Base-by-base conservation (phyloP, 2,888 invertebrate species). In the Euproctis similis region DNA sequence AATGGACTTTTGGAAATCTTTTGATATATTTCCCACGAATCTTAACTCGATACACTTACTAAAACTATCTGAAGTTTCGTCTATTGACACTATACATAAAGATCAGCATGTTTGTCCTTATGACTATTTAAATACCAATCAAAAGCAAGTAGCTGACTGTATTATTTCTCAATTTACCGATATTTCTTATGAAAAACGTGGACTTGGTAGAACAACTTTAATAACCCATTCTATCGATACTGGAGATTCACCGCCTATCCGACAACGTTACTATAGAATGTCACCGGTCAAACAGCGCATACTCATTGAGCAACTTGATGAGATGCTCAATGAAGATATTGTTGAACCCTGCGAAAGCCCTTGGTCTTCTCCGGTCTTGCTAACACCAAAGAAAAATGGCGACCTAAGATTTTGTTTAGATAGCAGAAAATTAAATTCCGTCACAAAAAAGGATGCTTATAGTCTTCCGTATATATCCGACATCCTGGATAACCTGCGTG, bases 291-390 rank as follows among this genome's bases (percentile, higher is more conserved):
- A 53, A 28, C 39, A 39, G 26, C 18, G 38, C 2, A 34, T 37
- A 1, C 5, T 42, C 0, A n/a, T 8, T 1, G 34, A 45, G 17
- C 36, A 52, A 22, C 8, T 53, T 2, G 50, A 51, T 25, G 45
- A 53, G n/a, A 51, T 51, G 52, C 12, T 51, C 1, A 10, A 17
- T 2, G 10, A 29, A 0, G 47, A 36, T 8, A 43, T 53, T 0
- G 19, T 51, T 3, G 45, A 44, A 10, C 42, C 43, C 0, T 41
- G 49, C 14, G 50, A 48, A 19, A 53, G 53, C 19, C 32, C 45
- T 0, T 43, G 48, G 45, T 36, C 33, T 4, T 39, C 36, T 0
- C 43, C 44, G 0, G 38, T 42, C 1, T 10, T 40, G 0, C 1
- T 47, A 1, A 28, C 30, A 0, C 12, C 24, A 0, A 47, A 47